Conservation (phyloP, 2,888 invertebrate species). For the Uloborus plumipes region DNA sequence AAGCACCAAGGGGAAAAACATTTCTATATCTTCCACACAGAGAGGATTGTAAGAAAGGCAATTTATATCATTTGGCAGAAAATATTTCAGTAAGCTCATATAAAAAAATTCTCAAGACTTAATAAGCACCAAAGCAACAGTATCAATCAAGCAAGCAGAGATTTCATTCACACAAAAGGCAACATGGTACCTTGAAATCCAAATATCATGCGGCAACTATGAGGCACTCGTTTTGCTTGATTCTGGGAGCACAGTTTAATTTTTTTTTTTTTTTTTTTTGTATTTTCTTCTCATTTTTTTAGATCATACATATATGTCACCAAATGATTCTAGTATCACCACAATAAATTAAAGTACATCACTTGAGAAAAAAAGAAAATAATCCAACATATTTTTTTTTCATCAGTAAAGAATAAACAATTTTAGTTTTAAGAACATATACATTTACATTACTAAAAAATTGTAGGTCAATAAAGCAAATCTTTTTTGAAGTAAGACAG, state of each 20-base stretch:
- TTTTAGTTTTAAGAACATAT: too few relatives aligned
- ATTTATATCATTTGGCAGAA: slow-evolving; percentile 22
- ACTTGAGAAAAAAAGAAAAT: too few relatives aligned
- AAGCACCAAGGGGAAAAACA: slow-evolving; percentile 11
- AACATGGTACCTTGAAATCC: slow-evolving; percentile 43
- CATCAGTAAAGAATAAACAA: too few relatives aligned
- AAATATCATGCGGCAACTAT: slow-evolving; percentile 31
- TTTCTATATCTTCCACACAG: slow-evolving; percentile 4
- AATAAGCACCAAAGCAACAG: slow-evolving; percentile 45
- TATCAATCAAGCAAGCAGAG: slow-evolving; percentile 18
- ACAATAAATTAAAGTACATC: too few relatives aligned
- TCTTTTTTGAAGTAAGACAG: too few relatives aligned
- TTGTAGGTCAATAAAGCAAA: too few relatives aligned
- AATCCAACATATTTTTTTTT: too few relatives aligned
- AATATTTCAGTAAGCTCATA: slow-evolving; percentile 48
- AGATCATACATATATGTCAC: not conserved
- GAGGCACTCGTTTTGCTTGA: slow-evolving; percentile 41
- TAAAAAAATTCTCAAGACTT: slow-evolving; percentile 45
- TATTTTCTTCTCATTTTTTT: not conserved
- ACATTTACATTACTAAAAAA: too few relatives aligned
- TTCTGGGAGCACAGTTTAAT: not conserved
- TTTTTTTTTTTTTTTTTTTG: too few relatives aligned
- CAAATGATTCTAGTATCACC: not conserved
- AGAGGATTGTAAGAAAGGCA: too few relatives aligned
- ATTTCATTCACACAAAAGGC: slow-evolving; percentile 42